A percentile compares a stretch with the other conserved stretches of the same genome.
These are phyloP conservation scores for Ellobius talpinus DNA, from an alignment of 2,113 vertebrate genomes.

Conservation along the genomic window DNA sequence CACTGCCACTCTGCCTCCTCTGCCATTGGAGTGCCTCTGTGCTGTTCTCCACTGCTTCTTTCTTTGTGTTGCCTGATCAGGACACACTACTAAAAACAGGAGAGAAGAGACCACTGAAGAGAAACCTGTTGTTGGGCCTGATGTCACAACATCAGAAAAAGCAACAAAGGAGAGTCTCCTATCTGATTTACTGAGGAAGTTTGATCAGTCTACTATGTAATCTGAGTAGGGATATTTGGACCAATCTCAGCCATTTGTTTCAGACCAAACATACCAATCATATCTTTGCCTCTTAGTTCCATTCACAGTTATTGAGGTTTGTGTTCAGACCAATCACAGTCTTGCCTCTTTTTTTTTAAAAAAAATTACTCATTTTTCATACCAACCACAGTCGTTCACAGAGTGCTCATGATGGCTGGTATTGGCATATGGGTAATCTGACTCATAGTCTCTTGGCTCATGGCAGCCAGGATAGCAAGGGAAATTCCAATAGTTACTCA, in stretches of 20 bases:
- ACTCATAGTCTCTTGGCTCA: not conserved
- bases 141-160: not conserved
- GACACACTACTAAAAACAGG: not conserved
- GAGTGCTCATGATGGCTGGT: not conserved
- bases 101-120: not conserved
- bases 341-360: not conserved
- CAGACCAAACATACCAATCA: not conserved
- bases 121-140: not conserved
- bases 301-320: not conserved
- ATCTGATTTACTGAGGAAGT: not conserved
- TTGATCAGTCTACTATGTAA: not conserved
- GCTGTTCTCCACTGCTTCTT: not conserved
- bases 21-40: not conserved
- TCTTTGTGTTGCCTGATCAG: not conserved
- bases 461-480: not conserved
- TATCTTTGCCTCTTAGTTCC: not conserved
- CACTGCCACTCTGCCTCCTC: too few relatives aligned
- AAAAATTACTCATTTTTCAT: too few relatives aligned
- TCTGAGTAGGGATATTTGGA: not conserved
- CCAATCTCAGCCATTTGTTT: not conserved
- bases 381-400: not conserved
- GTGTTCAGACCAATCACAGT: not conserved
- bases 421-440: not conserved
- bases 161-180: not conserved
- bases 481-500: not conserved